phyloP scores from a whole-genome alignment of 37 sponge, comb jelly and placozoan species.

The Halisarca cf. caerulea region DNA sequence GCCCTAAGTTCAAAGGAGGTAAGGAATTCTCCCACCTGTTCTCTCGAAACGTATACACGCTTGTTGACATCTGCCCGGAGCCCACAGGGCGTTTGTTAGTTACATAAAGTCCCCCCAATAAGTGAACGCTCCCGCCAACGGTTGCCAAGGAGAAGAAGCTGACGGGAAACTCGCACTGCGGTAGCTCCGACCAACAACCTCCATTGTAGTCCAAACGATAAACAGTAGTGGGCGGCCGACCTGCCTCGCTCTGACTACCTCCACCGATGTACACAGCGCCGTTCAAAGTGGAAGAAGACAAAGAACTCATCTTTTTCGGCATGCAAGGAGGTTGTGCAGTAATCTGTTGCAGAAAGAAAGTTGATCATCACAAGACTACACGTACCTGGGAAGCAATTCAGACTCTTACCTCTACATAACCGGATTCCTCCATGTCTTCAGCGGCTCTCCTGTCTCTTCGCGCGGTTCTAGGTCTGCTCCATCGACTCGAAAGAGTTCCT shows the following conservation, averaged over 20 bases:
- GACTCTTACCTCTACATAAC: too few relatives aligned
- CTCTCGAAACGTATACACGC: neutral
- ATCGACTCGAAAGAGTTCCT: too few relatives aligned
- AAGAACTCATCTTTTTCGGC: neutral
- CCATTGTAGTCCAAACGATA: neutral
- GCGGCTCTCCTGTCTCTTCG: too few relatives aligned
- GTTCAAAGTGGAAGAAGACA: neutral
- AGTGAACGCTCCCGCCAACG: slow-evolving; percentile 3
- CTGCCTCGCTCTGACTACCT: neutral
- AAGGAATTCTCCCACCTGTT: neutral
- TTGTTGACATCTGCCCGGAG: neutral
- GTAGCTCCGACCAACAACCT: neutral
- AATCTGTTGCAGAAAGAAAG: neutral
- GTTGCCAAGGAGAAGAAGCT: neutral
- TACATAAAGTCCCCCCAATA: neutral
- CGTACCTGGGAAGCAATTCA: too few relatives aligned
- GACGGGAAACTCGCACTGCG: neutral
- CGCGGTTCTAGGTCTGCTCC: too few relatives aligned
- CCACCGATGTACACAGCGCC: neutral
- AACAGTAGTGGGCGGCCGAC: neutral
- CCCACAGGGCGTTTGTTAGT: neutral
- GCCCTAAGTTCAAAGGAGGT: neutral
- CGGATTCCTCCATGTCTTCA: too few relatives aligned
- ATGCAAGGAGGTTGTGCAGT: neutral
- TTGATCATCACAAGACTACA: too few relatives aligned